Evolutionary conservation across 1,140 invertebrate species (phyloP).

Genomic region (Arctopsyche grandis): DNA sequence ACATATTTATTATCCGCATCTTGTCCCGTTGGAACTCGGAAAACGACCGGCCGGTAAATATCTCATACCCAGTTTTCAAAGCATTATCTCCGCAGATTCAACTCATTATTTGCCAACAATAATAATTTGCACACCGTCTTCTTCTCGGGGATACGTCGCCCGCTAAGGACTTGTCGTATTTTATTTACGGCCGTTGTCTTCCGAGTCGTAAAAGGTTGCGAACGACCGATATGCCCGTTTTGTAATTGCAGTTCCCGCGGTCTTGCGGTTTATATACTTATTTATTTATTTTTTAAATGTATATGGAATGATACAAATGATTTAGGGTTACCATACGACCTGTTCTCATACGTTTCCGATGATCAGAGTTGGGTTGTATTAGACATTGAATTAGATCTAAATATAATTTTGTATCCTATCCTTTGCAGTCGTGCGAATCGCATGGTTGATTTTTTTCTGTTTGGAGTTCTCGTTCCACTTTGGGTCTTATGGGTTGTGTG

Average conservation of each 20-base stretch:
- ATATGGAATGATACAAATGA: too few species aligned
- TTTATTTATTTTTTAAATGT: too few species aligned
- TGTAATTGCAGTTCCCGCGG: background rate
- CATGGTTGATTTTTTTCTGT: background rate
- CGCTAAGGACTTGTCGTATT: constrained; percentile 24
- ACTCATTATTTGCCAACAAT: constrained; percentile 27
- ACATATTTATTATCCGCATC: background rate
- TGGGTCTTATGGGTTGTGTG: background rate
- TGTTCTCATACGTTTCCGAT: too few species aligned
- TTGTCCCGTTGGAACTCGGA: background rate
- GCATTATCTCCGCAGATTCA: background rate
- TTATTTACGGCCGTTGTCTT: constrained; percentile 5
- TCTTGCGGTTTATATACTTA: background rate
- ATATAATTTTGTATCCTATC: too few species aligned
- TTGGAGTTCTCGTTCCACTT: background rate
- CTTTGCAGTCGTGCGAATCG: background rate
- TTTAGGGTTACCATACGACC: too few species aligned
- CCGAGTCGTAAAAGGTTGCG: constrained; percentile 1
- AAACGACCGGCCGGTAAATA: background rate
- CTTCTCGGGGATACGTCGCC: background rate
- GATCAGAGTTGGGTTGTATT: too few species aligned
- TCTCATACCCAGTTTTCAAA: background rate
- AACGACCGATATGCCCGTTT: background rate
- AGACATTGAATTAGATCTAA: too few species aligned
- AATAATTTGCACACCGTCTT: constrained; percentile 30